Evolutionary conservation across 2,113 vertebrate genomes (phyloP).

Genomic region (Aphyosemion australe): DNA sequence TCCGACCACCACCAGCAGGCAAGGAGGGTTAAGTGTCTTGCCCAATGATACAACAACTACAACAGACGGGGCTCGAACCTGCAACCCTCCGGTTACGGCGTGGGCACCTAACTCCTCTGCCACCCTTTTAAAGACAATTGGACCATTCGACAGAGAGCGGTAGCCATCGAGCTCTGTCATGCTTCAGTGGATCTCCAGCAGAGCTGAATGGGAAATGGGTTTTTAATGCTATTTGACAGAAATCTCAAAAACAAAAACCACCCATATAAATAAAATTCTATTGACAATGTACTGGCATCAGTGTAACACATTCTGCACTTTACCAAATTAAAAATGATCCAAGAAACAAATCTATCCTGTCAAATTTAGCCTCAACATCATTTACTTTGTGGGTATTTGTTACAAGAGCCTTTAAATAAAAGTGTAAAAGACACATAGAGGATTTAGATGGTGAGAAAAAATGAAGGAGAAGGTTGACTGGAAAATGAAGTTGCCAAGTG

Average conservation of each 20-base stretch:
- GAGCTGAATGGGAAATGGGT: slow-evolving; percentile 33
- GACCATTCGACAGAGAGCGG: slow-evolving; percentile 50
- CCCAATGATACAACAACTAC: too few relatives aligned
- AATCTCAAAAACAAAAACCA: slow-evolving; percentile 20
- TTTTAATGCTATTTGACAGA: slow-evolving; percentile 36
- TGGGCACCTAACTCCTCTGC: too few relatives aligned
- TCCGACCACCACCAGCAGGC: too few relatives aligned
- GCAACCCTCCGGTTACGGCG: too few relatives aligned
- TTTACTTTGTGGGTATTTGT: slow-evolving; percentile 34
- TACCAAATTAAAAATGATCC: slow-evolving; percentile 49
- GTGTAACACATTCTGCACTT: slow-evolving; percentile 34
- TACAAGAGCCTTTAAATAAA: slow-evolving; percentile 9
- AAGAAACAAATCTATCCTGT: slow-evolving; percentile 56
- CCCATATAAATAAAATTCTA: slow-evolving; percentile 39
- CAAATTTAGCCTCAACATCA: slow-evolving; percentile 51
- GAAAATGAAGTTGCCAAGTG: not conserved
- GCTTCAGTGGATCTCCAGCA: slow-evolving; percentile 14
- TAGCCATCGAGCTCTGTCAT: slow-evolving; percentile 25
- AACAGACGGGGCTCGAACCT: too few relatives aligned
- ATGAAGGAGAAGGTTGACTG: slow-evolving; percentile 18
- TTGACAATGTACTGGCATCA: slow-evolving; percentile 66
- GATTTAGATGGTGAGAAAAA: slow-evolving; percentile 14
- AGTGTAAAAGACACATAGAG: slow-evolving; percentile 7
- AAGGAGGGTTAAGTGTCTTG: too few relatives aligned
- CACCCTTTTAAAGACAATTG: slow-evolving; percentile 27